Evolutionary conservation across 2,888 invertebrate species (phyloP), one percentile per base, ranked within the genome.

Genomic region (Sesamia inferens): DNA sequence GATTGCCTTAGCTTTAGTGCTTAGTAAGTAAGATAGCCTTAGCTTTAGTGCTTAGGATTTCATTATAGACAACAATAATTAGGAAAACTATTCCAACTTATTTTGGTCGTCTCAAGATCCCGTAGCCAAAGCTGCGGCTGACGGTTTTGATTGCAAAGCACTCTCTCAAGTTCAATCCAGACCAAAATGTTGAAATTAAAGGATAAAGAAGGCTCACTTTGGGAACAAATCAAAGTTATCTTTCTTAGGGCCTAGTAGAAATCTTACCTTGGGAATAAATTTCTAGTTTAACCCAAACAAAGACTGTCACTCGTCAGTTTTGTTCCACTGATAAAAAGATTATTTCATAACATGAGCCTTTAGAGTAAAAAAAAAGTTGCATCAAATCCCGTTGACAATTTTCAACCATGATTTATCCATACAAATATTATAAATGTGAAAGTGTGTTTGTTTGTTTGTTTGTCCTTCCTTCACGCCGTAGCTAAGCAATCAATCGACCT

Each of bases 131-230:
- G 31, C 48, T 24, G 11, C n/a, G 3, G 47, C 0, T 51, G n/a
- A 14, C 5, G 24, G 5, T 66, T 51, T 76, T 22, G 39, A 74
- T n/a, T n/a, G n/a, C n/a, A n/a, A 66, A 71, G 61, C 22, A 19
- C 11, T 31, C 31, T 63, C 54, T 62, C 19, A 31, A 24, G n/a
- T 51, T 48, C 4, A 42, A 42, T 62, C 22, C 42, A 62, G 42
- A 62, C 14, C 10, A 5, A 6, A 16, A 4, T 44, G 16, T 11
- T 22, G 4, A 42, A 63, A 22, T 22, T 16, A 48, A 47, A 24
- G 2, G 7, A 24, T 47, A 8, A 39, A 24, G 13, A 7, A 64
- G 22, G 13, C 22, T 24, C 63, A 10, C 16, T 4, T 63, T 19
- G 19, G 13, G 24, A 13, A 64, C 22, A 63, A 47, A 44, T 63